Percentiles rank a stretch among this genome's conserved stretches.
Evolutionary conservation across 2,888 invertebrate species (phyloP).

Genomic region (Metellina segmentata): DNA sequence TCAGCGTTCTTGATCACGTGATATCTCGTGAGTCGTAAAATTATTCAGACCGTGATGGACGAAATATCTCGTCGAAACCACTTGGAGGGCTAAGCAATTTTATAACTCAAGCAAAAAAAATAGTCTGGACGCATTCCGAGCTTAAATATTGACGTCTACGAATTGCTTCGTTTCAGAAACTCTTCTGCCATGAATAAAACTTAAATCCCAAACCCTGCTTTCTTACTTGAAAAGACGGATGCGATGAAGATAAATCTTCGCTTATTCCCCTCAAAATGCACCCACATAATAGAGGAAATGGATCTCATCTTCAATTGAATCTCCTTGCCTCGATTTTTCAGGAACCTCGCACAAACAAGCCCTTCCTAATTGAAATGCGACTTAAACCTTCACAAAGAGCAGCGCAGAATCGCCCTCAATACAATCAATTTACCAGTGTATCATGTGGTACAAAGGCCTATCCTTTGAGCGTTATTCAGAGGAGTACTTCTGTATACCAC

Average conservation of each 20-base stretch:
- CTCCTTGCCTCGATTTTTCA: neutral
- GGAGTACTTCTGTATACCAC: slow-evolving; percentile 23
- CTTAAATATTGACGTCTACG: too few relatives aligned
- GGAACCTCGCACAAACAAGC: neutral
- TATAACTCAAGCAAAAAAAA: too few relatives aligned
- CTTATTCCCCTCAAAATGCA: neutral
- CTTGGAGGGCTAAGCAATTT: too few relatives aligned
- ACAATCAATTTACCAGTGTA: slow-evolving; percentile 2
- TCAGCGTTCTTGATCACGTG: too few relatives aligned
- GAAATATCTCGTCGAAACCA: too few relatives aligned
- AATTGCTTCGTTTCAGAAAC: neutral
- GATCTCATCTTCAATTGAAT: neutral
- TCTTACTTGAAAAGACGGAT: neutral
- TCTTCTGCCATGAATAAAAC: neutral
- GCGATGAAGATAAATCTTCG: neutral
- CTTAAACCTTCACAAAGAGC: neutral
- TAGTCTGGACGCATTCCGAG: too few relatives aligned
- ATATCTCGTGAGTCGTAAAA: too few relatives aligned
- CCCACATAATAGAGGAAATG: neutral
- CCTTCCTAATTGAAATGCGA: slow-evolving; percentile 13
- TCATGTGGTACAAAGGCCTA: slow-evolving; percentile 19
- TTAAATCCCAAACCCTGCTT: too few relatives aligned
- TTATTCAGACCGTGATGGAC: too few relatives aligned
- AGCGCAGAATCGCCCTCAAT: neutral
- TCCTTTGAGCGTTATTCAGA: neutral